Base-by-base conservation (phyloP, 2,113 vertebrate genomes). In the Toxostoma redivivum region DNA sequence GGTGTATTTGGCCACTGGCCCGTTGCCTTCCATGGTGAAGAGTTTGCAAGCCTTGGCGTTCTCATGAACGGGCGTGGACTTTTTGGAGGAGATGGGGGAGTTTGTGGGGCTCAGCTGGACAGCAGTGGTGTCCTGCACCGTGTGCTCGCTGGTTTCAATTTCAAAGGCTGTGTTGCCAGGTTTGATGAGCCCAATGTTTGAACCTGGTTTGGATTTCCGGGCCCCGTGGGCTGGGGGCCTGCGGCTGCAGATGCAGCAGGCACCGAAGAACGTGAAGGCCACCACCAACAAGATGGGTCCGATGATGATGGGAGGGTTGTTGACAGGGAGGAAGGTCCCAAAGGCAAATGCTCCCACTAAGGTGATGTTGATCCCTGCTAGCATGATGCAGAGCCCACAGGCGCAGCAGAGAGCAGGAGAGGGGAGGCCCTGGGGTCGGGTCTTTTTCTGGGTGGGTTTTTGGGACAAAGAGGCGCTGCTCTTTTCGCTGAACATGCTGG, bases 321-420 rank as follows among this genome's bases (percentile, higher is more conserved):
- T 97, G 25, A 98, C 30, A 0, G 99, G 98, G 21, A 99, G 73
- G 76, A 99, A 98, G 48, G 99, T 99, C 83, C 98, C 98, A 21
- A 99, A 99, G 21, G 99, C 98, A 65, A 99, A 99, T 2, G 98
- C 99, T 23, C 99, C 99, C 93, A 99, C 99, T 62, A 99, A 96
- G 25, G 99, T 99, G 97, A 99, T 99, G 98, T 99, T 99, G 96
- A 99, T 98, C 80, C 99, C 99, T 2, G 99, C 99, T 31, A 99
- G 97, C 98, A 99, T 98, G 97, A 99, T 98, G 97, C 99, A 99
- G 53, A 99, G 98, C 23, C 99, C 99, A 33, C 99, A 99, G 53
- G 99, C 99, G 0, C 99, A 99, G 97, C 99, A 99, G 54, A 99
- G 98, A 7, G 99, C 99, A 1, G 99, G 99, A 5, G 99, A 99